Base-by-base conservation (phyloP, 2,797 vertebrate genomes). In the Oryzias dopingdopingensis region DNA sequence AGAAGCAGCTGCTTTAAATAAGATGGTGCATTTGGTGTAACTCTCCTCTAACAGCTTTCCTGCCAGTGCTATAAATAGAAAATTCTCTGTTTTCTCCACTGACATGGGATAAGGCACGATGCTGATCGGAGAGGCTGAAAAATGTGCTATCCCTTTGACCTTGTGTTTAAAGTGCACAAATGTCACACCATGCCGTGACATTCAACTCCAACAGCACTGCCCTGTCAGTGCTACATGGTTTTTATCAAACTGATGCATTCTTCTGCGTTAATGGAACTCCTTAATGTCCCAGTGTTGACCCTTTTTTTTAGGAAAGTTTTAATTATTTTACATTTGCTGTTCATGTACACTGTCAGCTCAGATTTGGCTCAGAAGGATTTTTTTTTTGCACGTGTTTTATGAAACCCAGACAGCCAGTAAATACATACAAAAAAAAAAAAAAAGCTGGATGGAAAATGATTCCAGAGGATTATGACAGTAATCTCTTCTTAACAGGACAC, bases 391-490 rank as follows among this genome's bases (percentile, higher is more conserved):
- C 43, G 24, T 62, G 74, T 77, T 7, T 71, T 61, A 59, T 67
- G 53, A 74, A 67, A 72, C 14, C 1, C 64, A 72, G 54, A 65
- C 51, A 52, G 59, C 44, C 48, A 56, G 62, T 67, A 13, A 37
- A 37, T 37, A 37, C 32, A 13, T 13, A 5, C 6, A 45, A 2
- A 45, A 20, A n/a, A 45, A 77, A 81, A 69, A 50, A 45, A 78
- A 81, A 71, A 69, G 50, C 58, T 69, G 70, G 47, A 70, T 65
- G 42, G 52, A 67, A 70, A 65, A 72, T 68, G 53, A 80, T 80
- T 80, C 67, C 52, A 60, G 56, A 59, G 78, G 78, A 84, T 87
- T 84, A 79, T 73, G 65, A 70, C 55, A 76, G 73, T 87, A 81
- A 84, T 84, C 80, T 80, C 65, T 69, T 24, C 7, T 62, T 57